phyloP scores from a whole-genome alignment of 64 coral and sea anemone species.

The Trachythela sp. region DNA sequence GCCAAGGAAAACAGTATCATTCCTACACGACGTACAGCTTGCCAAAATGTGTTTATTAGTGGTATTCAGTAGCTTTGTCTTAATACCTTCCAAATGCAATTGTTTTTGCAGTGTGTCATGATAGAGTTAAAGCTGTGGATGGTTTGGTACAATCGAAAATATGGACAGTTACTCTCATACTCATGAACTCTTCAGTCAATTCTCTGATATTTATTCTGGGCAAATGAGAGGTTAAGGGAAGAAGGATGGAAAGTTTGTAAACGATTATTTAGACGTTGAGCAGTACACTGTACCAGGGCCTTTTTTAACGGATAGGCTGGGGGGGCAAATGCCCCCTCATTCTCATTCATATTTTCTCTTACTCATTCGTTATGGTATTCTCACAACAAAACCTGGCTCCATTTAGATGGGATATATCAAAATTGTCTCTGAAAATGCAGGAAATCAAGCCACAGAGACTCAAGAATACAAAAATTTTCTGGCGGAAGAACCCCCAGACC shows the following conservation, averaged over 20 bases:
- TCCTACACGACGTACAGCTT: neutral
- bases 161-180: neutral
- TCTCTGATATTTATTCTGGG: neutral
- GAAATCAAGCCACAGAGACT: too few relatives aligned
- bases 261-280: neutral
- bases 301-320: too few relatives aligned
- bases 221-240: neutral
- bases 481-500: too few relatives aligned
- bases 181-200: neutral
- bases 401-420: too few relatives aligned
- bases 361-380: too few relatives aligned
- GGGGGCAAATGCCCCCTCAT: too few relatives aligned
- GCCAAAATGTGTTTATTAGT: conserved; percentile 10
- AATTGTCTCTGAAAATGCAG: too few relatives aligned
- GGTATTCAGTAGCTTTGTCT: neutral
- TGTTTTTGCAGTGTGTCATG: neutral
- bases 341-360: too few relatives aligned
- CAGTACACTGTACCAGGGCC: too few relatives aligned
- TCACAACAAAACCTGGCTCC: too few relatives aligned
- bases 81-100: neutral
- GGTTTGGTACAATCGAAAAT: neutral
- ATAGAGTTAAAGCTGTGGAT: neutral
- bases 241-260: neutral
- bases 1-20: too few relatives aligned
- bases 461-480: too few relatives aligned